Evolutionary conservation across 2,113 vertebrate species (phyloP), one percentile per base, ranked within the genome.

Genomic region (Sander vitreus): DNA sequence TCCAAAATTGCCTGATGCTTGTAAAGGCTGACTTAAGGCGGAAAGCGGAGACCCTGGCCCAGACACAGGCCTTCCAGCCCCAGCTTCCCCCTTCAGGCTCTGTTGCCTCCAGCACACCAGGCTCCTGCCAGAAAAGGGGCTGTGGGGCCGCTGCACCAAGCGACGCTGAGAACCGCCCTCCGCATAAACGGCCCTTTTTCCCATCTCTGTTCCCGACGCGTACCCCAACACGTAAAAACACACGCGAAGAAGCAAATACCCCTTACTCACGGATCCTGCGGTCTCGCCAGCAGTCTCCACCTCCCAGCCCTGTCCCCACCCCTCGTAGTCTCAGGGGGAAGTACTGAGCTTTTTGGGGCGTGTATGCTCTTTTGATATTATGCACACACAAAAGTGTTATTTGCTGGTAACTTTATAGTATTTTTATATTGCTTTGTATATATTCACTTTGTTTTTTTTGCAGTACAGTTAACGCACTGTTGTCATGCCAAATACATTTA

Each of bases 1-100:
- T 99, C 33, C 98, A 99, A 88, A 99, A 97, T 27, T 96, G 96
- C 83, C 95, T 99, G 94, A 91, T 94, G 83, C 92, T 99, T 75
- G 96, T 99, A 33, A 99, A 97, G 91, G 93, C 97, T 33, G 97
- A 98, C 77, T 90, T 99, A 70, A 94, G 95, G 81, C 96, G 94
- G 82, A 98, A 97, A 86, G 96, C 94, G 0, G 93, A 96, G 55
- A 95, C 94, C 71, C 96, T 97, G 15, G 94, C 95, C 0, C 96
- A 96, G 76, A 71, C 65, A 1, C 86, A 90, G 68, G 15, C 60
- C 2, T 13, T 2, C 14, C 48, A 15, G 19, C 54, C 76, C 10
- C 95, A 95, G 80, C 95, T 95, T 71, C 96, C 96, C 47, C 92
- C 96, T 5, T 91, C 94, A 0, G 92, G 95, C 19, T 89, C 93